These are phyloP conservation scores for Lymantria monacha DNA, from an alignment of 2,888 invertebrate species.

Conservation along the genomic window DNA sequence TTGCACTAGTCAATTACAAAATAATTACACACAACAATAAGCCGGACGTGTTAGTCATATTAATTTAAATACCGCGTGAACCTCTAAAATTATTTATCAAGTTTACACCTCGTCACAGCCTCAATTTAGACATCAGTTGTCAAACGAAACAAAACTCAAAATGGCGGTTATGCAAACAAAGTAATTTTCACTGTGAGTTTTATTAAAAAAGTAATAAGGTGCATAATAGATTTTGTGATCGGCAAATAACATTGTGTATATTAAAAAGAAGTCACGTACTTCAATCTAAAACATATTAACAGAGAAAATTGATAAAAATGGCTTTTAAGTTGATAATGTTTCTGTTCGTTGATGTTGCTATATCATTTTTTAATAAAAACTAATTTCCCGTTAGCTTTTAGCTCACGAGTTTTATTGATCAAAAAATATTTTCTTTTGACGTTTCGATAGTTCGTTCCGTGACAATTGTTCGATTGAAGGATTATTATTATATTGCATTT, in stretches of 20 bases:
- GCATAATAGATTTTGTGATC: slow-evolving; percentile 13
- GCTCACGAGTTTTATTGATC: slow-evolving; percentile 15
- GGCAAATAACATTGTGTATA: slow-evolving; percentile 11
- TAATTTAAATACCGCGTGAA: slow-evolving; percentile 18
- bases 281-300: slow-evolving; percentile 33
- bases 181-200: slow-evolving; percentile 17
- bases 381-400: slow-evolving; percentile 11
- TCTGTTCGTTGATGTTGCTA: slow-evolving; percentile 11
- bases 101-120: not conserved
- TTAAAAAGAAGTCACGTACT: slow-evolving; percentile 31
- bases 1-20: slow-evolving; percentile 17
- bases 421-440: not conserved
- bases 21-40: slow-evolving; percentile 30
- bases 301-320: slow-evolving; percentile 32
- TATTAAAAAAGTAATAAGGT: slow-evolving; percentile 18
- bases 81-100: not conserved
- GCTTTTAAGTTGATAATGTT: slow-evolving; percentile 14
- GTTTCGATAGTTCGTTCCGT: not conserved
- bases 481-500: not conserved
- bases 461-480: not conserved
- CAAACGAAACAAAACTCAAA: slow-evolving; percentile 18
- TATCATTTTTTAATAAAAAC: slow-evolving; percentile 13
- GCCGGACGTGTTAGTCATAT: slow-evolving; percentile 28
- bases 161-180: slow-evolving; percentile 3
- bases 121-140: slow-evolving; percentile 34